phyloP scores from a whole-genome alignment of 1,140 invertebrate genomes.

The Daktulosphaira vitifoliae region DNA sequence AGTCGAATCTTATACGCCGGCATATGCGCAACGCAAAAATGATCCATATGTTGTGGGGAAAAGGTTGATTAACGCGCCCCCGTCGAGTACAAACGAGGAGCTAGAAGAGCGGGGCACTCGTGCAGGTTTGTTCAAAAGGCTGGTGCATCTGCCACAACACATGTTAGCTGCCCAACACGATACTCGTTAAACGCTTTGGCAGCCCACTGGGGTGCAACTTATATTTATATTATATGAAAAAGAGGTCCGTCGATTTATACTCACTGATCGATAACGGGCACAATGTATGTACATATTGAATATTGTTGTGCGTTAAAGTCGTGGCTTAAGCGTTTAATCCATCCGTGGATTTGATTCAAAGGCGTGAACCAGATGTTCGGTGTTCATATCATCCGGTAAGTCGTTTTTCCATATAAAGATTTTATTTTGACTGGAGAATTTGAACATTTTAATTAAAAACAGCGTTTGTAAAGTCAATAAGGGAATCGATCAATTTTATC shows the following conservation, averaged over 20 bases:
- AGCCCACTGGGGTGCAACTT: neutral
- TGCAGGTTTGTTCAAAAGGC: slow-evolving; percentile 12
- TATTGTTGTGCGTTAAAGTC: too few relatives aligned
- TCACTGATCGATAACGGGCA: too few relatives aligned
- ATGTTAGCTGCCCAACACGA: slow-evolving; percentile 33
- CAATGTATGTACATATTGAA: too few relatives aligned
- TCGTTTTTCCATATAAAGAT: too few relatives aligned
- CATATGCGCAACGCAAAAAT: slow-evolving; percentile 26
- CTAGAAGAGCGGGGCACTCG: neutral
- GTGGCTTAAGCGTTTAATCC: neutral
- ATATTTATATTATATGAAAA: neutral
- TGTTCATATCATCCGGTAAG: slow-evolving; percentile 1
- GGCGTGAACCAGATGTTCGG: neutral
- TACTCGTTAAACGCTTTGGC: slow-evolving; percentile 21
- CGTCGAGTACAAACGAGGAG: neutral
- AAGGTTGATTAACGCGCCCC: slow-evolving; percentile 32
- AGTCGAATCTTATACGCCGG: neutral
- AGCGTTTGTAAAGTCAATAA: too few relatives aligned
- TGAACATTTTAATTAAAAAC: too few relatives aligned
- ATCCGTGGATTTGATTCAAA: neutral
- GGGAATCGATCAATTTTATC: too few relatives aligned
- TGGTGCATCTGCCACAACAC: slow-evolving; percentile 26
- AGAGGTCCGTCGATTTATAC: neutral
- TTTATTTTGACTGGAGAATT: too few relatives aligned
- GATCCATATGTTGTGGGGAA: slow-evolving; percentile 32